Conservation (phyloP, 2,113 vertebrate genomes). For the Menidia beryllina region DNA sequence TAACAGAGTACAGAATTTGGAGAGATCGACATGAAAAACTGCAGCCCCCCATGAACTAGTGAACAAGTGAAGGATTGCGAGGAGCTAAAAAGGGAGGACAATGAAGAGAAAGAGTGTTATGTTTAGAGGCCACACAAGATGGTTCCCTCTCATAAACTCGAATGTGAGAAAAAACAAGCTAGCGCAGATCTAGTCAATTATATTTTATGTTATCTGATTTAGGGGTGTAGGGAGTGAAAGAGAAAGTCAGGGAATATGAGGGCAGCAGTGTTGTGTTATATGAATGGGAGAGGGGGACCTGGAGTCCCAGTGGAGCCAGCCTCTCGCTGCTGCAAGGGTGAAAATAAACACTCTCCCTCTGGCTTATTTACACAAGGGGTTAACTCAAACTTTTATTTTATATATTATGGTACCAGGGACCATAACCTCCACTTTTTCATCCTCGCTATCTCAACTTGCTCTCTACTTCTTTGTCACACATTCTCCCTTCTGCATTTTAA, state of each 20-base stretch:
- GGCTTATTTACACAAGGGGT: constrained; percentile 78
- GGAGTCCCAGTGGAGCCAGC: constrained; percentile 64
- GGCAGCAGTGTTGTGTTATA: constrained; percentile 66
- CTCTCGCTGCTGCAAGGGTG: constrained; percentile 64
- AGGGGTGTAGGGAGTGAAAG: constrained; percentile 19
- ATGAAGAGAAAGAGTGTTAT: constrained; percentile 60
- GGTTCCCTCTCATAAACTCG: constrained; percentile 80
- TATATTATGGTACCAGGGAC: constrained; percentile 67
- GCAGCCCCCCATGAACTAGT: constrained; percentile 41
- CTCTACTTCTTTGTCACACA: constrained; percentile 33
- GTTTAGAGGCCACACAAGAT: constrained; percentile 83
- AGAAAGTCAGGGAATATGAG: constrained; percentile 45
- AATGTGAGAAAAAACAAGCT: constrained; percentile 81
- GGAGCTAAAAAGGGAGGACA: constrained; percentile 38
- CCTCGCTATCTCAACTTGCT: constrained; percentile 15
- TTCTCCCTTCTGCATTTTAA: constrained; percentile 57
- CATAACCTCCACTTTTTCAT: constrained; percentile 21
- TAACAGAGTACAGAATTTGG: constrained; percentile 52
- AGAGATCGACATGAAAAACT: constrained; percentile 69
- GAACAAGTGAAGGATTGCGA: constrained; percentile 24
- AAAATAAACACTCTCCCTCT: constrained; percentile 79
- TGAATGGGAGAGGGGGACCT: constrained; percentile 57
- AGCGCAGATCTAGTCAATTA: constrained; percentile 69
- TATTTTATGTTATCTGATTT: constrained; percentile 74
- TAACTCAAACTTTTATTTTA: constrained; percentile 75